These are phyloP conservation scores for Eupithecia insigniata DNA, from an alignment of 2,888 invertebrate genomes.

Conservation along the genomic window DNA sequence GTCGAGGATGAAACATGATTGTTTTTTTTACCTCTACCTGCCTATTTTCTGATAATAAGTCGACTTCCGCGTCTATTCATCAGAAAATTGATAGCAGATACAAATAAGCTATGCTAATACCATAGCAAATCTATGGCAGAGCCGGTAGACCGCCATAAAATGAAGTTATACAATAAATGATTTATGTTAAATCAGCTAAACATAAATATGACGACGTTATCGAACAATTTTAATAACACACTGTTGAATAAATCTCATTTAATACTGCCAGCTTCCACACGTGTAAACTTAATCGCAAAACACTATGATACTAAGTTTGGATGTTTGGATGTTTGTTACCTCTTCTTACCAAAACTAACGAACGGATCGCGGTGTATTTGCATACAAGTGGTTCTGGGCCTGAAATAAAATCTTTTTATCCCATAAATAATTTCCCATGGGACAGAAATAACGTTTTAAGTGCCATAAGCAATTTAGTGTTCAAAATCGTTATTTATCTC, in stretches of 20 bases:
- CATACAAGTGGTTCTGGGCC: too few species aligned
- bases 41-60: not conserved
- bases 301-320: not conserved
- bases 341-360: not conserved
- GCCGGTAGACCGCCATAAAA: not conserved
- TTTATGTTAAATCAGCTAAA: not conserved
- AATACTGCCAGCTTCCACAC: not conserved
- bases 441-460: not conserved
- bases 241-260: not conserved
- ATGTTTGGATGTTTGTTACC: not conserved
- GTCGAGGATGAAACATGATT: too few species aligned
- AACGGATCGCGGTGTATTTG: not conserved
- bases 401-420: not conserved
- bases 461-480: too few species aligned
- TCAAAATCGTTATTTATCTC: too few species aligned
- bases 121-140: not conserved
- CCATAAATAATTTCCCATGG: not conserved
- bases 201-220: not conserved
- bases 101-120: not conserved
- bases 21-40: not conserved
- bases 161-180: constrained; percentile 1
- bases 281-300: not conserved
- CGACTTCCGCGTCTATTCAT: constrained; percentile 3
- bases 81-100: not conserved
- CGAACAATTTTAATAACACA: not conserved